Base-by-base conservation (phyloP, 2,888 invertebrate species). In the Beris chalybata region DNA sequence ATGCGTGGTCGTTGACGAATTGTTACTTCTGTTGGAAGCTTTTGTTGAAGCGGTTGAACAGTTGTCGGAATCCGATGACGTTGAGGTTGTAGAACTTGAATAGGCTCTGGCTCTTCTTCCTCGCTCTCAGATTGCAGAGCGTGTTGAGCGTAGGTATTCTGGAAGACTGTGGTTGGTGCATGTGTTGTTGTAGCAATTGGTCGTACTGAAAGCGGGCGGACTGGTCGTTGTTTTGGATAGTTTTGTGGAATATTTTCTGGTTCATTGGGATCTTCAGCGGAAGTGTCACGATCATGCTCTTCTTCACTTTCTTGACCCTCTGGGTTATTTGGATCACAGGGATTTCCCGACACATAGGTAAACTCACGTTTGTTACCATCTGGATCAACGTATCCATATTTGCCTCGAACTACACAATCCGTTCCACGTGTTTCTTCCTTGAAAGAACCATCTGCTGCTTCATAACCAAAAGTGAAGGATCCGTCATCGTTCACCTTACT, bases 321-420 rank as follows among this genome's bases (percentile, higher is more conserved):
- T 0, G 88, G 88, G n/a, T 89, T 89, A 79, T 91, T 92, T 6
- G 92, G 92, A 76, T 92, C 92, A 76, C 92, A 92, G 0, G 92
- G 91, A 77, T 92, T 92, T 22, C 92, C 92, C 30, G 91, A 91
- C 0, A 92, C 92, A 80, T 93, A 93, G 5, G 90, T 91, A 81
- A 93, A 92, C 79, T 93, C 92, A 71, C 92, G 82, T 75, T 91
- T 91, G 81, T 92, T 91, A 72, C 93, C 93, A 70, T 92, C 91
- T 0, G 92, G 92, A 80, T 93, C 93, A 11, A 93, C 83, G 82
- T 93, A 93, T 29, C 93, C 93, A 79, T 93, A 93, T 78, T 92
- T 92, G 63, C 93, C 93, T 68, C 92, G 85, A 5, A 92, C 92
- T 0, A 93, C 91, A 78, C 92, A 93, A 80, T 93, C 92, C 0